Evolutionary conservation across 2,888 invertebrate genomes (phyloP), one percentile per base, ranked within the genome.

Genomic region (Lamellibrachia columna): DNA sequence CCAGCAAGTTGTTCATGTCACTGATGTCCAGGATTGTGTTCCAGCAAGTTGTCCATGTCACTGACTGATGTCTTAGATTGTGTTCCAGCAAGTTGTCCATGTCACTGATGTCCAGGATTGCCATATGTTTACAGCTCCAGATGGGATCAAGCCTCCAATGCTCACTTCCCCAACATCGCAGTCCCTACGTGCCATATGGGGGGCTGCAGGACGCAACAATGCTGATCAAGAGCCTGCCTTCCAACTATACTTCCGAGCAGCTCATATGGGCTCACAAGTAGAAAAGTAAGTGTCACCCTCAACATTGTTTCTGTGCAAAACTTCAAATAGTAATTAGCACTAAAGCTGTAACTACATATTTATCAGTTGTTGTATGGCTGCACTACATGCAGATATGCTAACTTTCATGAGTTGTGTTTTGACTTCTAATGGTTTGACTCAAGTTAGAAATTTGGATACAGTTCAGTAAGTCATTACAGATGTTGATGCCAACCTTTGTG

Each of bases 91-190:
- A 75, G 15, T 4, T 75, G 75, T 75, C n/a, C 40, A 40, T 93
- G n/a, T 75, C 92, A 92, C 60, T 90, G 53, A 52, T 90, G 52
- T n/a, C 58, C 40, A 40, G 40, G 40, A 40, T 40, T 40, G 40
- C 40, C 40, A 40, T 40, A 2, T 75, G 22, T 15, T 90, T 90
- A n/a, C 94, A 96, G 96, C 95, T n/a, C 96, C 96, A 90, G 96
- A 96, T 95, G 96, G 96, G 90, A 96, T 96, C 55, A 94, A 93
- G 75, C 95, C 96, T 0, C 96, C 96, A 7, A 92, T 22, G 6
- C 94, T 96, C 52, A 92, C 94, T 53, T 95, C 96, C 0, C 95
- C 96, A 90, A 95, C 95, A 0, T 94, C 96, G 0, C 95, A 95
- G 6, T 94, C 95, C 22, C 94, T 96, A 7, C 94, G 94, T 91